Conservation (phyloP, 1,140 invertebrate species). For the Drosophila sechellia region DNA sequence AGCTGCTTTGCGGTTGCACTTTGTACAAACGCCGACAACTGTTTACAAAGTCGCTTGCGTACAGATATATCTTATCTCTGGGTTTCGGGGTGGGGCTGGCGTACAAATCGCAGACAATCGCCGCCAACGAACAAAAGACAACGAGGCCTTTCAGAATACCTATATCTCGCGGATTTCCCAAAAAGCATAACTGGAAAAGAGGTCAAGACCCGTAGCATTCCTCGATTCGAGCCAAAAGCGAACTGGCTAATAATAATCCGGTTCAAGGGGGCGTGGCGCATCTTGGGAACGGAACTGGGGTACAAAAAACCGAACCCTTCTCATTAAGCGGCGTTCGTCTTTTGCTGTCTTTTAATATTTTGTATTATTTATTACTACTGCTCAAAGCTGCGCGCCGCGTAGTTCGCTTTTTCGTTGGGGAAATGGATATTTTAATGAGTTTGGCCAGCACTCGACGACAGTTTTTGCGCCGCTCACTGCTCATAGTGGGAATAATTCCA, state of each 20-base stretch:
- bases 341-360: conserved; percentile 43
- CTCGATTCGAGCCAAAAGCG: conserved; percentile 35
- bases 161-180: conserved; percentile 42
- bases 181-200: conserved; percentile 41
- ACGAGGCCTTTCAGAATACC: conserved; percentile 36
- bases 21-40: conserved; percentile 48
- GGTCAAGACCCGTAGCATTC: conserved; percentile 50
- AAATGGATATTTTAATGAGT: conserved; percentile 52
- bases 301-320: conserved; percentile 27
- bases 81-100: conserved; percentile 20
- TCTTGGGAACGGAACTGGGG: conserved; percentile 25
- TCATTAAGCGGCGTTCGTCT: conserved; percentile 30
- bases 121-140: conserved; percentile 32
- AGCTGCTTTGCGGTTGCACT: conserved; percentile 40
- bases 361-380: conserved; percentile 48
- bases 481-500: conserved; percentile 17
- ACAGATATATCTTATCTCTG: conserved; percentile 43
- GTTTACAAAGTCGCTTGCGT: conserved; percentile 31
- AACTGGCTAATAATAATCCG: conserved; percentile 49
- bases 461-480: conserved; percentile 8
- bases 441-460: conserved; percentile 31
- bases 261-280: conserved; percentile 38
- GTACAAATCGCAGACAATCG: conserved; percentile 10
- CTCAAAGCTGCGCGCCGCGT: conserved; percentile 3
- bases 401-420: conserved; percentile 14